Evolutionary conservation across 2,888 invertebrate species (phyloP).

Genomic region (Lydus trimaculatus): DNA sequence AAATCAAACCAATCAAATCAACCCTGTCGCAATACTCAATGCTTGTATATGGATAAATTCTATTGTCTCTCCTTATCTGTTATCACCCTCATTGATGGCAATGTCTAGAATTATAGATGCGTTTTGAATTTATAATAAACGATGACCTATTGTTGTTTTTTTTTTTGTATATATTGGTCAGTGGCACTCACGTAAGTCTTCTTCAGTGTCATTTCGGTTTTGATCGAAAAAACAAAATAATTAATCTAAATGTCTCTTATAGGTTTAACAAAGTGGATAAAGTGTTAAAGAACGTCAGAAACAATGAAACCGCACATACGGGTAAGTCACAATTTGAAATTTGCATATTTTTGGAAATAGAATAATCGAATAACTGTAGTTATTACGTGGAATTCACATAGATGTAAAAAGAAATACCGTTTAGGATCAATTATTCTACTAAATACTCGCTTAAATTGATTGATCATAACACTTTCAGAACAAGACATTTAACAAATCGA

Average conservation of each 20-base stretch:
- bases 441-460: constrained; percentile 7
- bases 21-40: neutral
- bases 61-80: neutral
- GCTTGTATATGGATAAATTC: neutral
- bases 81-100: neutral
- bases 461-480: neutral
- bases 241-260: neutral
- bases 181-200: constrained; percentile 50
- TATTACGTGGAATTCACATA: constrained; percentile 4
- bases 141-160: neutral
- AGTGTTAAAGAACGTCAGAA: neutral
- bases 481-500: neutral
- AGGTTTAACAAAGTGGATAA: neutral
- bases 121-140: neutral
- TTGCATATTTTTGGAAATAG: neutral
- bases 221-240: neutral
- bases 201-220: constrained; percentile 22
- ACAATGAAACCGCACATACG: constrained; percentile 18
- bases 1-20: neutral
- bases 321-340: constrained; percentile 12
- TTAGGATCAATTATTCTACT: neutral
- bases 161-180: constrained; percentile 47
- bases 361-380: constrained; percentile 8
- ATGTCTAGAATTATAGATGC: neutral
- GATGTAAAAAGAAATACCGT: constrained; percentile 4